Base-by-base conservation (phyloP, 1,140 invertebrate genomes). In the Heliconius nattereri region DNA sequence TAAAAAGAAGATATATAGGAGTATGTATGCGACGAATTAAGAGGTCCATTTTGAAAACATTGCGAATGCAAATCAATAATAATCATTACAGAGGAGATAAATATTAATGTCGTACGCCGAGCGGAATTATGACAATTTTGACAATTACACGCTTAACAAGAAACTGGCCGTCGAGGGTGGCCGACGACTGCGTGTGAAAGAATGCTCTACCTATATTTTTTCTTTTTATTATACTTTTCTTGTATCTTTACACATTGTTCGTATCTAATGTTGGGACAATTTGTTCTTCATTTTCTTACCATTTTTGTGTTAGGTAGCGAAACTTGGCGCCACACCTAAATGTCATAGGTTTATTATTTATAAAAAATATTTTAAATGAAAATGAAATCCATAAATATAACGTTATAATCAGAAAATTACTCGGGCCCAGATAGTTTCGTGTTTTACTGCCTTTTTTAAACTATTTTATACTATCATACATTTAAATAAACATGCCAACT, bases 41-140 rank as follows among this genome's bases (percentile, higher is more conserved):
- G 57, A 60, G 26, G 2, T 66, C n/a, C 60, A 66, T 29, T 66
- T 66, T 23, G n/a, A 66, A 66, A 66, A 29, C 26, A 26, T 35
- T 20, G 35, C 2, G 32, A 37, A 40, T 72, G 35, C 26, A 75
- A 57, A 72, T 78, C 72, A 49, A 81, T 81, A 81, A 81, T 81
- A 74, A 77, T 76, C 71, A 79, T 78, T 73, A 73, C 70, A 81
- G 84, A 85, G 83, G 83, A 76, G 85, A 89, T 89, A 90, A 89
- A 89, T 86, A 87, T 88, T 85, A 87, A 88, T 85, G 86, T 85
- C 75, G 84, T 76, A 73, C 76, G 83, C 82, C 84, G 83, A 86
- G 86, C 81, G 85, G 85, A 85, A 87, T 89, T 89, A 89, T 89
- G 85, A 90, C 88, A 89, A 90, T 90, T 90, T 90, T 86, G 87